Evolutionary conservation across 37 sponge, comb jelly and placozoan genomes (phyloP), one percentile per base, ranked within the genome.

Genomic region (Corticium candelabrum): DNA sequence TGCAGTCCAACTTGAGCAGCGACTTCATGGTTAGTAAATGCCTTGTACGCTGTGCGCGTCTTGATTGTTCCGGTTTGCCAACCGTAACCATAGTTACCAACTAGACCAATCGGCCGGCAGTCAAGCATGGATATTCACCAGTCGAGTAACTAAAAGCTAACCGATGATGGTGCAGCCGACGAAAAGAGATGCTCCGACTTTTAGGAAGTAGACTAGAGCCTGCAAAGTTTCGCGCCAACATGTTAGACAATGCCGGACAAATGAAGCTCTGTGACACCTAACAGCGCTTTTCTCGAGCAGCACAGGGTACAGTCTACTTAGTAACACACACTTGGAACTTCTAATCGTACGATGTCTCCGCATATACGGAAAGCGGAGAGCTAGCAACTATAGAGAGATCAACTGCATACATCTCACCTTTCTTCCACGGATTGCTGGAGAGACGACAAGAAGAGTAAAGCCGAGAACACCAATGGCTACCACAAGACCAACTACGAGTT

Each of bases 341-440:
- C n/a, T n/a, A n/a, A n/a, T n/a, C n/a, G n/a, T n/a, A n/a, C n/a
- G n/a, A n/a, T n/a, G n/a, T n/a, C n/a, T n/a, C n/a, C n/a, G n/a
- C n/a, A n/a, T n/a, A n/a, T n/a, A n/a, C n/a, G n/a, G n/a, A n/a
- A n/a, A n/a, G n/a, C n/a, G n/a, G n/a, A n/a, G n/a, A n/a, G n/a
- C n/a, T n/a, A n/a, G n/a, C n/a, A n/a, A n/a, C n/a, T n/a, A n/a
- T n/a, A n/a, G n/a, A n/a, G n/a, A n/a, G n/a, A n/a, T n/a, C n/a
- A n/a, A n/a, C n/a, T 50, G 62, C 21, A 50, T 50, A 50, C 21
- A 21, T 50, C 11, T 21, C 62, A 30, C 88, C 90, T 86, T 87
- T 57, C 94, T 87, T 82, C 94, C 43, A 33, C 94, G 74, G 29
- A 90, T 93, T 34, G 90, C 94, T n/a, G 90, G 94, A 3, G 89